phyloP scores from a whole-genome alignment of 1,140 invertebrate genomes.

The Drosophila subpulchrella region DNA sequence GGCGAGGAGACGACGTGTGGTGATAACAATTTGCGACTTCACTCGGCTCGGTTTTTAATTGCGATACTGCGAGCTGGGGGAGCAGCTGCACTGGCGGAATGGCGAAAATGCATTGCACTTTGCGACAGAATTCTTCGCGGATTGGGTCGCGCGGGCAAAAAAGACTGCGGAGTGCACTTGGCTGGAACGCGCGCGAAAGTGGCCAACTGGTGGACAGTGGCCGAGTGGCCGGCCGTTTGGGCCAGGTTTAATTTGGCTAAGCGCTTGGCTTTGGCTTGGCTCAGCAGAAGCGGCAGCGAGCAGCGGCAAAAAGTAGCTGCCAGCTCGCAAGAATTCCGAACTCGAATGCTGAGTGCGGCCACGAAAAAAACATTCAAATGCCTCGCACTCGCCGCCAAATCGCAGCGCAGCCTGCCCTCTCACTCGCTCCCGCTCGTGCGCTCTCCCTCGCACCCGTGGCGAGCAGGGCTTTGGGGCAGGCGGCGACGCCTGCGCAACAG shows the following conservation, averaged over 20 bases:
- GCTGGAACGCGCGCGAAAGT: slow-evolving; percentile 60
- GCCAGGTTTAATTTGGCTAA: slow-evolving; percentile 64
- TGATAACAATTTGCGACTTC: slow-evolving; percentile 63
- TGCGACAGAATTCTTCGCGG: slow-evolving; percentile 75
- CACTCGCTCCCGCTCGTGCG: slow-evolving; percentile 28
- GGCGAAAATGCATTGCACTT: slow-evolving; percentile 79
- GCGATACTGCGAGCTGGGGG: slow-evolving; percentile 52
- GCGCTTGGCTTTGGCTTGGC: slow-evolving; percentile 24
- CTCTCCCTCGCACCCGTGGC: slow-evolving; percentile 50
- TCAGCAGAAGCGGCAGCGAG: slow-evolving; percentile 30
- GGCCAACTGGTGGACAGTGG: slow-evolving; percentile 51
- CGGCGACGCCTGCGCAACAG: slow-evolving; percentile 67
- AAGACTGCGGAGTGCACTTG: slow-evolving; percentile 54
- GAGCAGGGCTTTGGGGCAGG: slow-evolving; percentile 36
- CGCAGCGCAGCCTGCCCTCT: slow-evolving; percentile 50
- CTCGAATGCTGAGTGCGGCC: slow-evolving; percentile 80
- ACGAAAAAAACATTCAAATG: slow-evolving; percentile 84
- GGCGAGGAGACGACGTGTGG: slow-evolving; percentile 31
- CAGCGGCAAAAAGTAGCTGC: slow-evolving; percentile 78
- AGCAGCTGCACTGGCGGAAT: slow-evolving; percentile 76
- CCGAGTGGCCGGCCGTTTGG: slow-evolving; percentile 51
- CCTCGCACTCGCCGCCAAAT: slow-evolving; percentile 75
- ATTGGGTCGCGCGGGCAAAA: slow-evolving; percentile 37
- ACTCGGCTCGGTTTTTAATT: slow-evolving; percentile 68
- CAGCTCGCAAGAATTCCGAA: slow-evolving; percentile 84